Percentiles rank a stretch among this genome's conserved stretches.
Evolutionary conservation across 2,113 vertebrate genomes (phyloP).

Genomic region (Ahaetulla prasina): DNA sequence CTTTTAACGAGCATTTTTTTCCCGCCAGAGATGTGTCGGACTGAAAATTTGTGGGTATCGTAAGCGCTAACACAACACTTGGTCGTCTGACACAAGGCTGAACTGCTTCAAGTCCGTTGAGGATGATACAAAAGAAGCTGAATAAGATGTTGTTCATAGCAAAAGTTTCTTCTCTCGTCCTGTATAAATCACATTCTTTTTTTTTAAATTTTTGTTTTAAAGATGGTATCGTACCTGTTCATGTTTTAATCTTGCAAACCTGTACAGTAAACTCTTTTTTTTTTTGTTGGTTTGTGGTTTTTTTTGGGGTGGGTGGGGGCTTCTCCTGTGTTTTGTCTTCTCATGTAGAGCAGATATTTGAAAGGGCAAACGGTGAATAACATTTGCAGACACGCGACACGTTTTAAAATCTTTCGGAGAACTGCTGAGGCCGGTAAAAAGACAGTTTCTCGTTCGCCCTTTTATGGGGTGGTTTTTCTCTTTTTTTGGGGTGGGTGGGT

Average conservation of each 20-base stretch:
- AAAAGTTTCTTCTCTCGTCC: slow-evolving; percentile 30
- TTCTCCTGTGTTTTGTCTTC: slow-evolving; percentile 72
- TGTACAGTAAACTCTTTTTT: slow-evolving; percentile 60
- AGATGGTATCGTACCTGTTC: slow-evolving; percentile 59
- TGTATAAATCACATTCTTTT: slow-evolving; percentile 40
- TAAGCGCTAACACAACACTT: slow-evolving; percentile 18
- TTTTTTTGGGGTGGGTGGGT: too few species aligned
- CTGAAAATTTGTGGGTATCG: slow-evolving; percentile 24
- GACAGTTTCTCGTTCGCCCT: not conserved
- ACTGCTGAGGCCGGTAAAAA: slow-evolving; percentile 48
- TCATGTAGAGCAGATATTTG: slow-evolving; percentile 76
- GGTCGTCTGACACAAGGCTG: slow-evolving; percentile 19
- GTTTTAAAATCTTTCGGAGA: slow-evolving; percentile 63
- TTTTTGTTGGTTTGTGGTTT: slow-evolving; percentile 41
- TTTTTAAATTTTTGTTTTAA: slow-evolving; percentile 21
- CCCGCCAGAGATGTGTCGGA: not conserved
- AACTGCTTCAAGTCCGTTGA: not conserved
- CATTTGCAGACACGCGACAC: slow-evolving; percentile 66
- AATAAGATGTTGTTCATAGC: slow-evolving; percentile 40
- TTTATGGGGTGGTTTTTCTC: not conserved
- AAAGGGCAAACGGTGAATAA: slow-evolving; percentile 77
- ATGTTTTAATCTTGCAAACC: slow-evolving; percentile 62
- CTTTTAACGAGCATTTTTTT: slow-evolving; percentile 1
- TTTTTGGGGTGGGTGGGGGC: slow-evolving; percentile 45
- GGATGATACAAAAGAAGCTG: not conserved